Evolutionary conservation across 2,113 vertebrate species (phyloP), one percentile per base, ranked within the genome.

Genomic region (Muscicapa adusta): DNA sequence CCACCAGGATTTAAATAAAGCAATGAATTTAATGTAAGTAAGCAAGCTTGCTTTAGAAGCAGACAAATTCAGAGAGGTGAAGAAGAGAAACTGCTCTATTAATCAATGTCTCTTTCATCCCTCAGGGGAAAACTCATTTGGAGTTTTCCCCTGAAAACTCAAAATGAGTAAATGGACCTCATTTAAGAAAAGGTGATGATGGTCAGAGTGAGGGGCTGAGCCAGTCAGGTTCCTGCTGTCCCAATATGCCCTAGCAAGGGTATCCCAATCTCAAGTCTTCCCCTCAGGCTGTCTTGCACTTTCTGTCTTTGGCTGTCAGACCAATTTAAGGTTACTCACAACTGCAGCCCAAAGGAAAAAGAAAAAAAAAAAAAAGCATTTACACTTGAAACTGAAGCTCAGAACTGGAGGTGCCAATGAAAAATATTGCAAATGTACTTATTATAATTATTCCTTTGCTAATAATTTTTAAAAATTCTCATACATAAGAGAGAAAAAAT

Each of bases 311-410:
- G 40, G 62, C 40, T 65, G 33, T 89, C 34, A 92, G 73, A 91
- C 9, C 31, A 67, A 45, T 88, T 89, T 81, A 92, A 92, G 51
- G 84, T 76, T 91, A 96, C 81, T 88, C 60, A 90, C 24, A 66
- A 58, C 48, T 74, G 83, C 23, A 93, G 43, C 50, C 66, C n/a
- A 38, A 79, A 77, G 48, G 50, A 38, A 6, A 18, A 36, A 65
- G 13, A 78, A 74, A 54, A 10, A 67, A 74, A 50, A n/a, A 66
- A 65, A 73, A 66, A 33, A 1, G 31, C 28, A 73, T 79, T 93
- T 88, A 85, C 48, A 78, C 6, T 65, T 65, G 78, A 93, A 88
- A 93, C 36, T 65, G 73, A 93, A 85, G 60, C 45, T 22, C 68
- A 48, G 62, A 87, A 85, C 53, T 29, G 33, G 19, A 17, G 6